Evolutionary conservation across 2,888 invertebrate species (phyloP).

Genomic region (Chrysotoxum bicinctum): DNA sequence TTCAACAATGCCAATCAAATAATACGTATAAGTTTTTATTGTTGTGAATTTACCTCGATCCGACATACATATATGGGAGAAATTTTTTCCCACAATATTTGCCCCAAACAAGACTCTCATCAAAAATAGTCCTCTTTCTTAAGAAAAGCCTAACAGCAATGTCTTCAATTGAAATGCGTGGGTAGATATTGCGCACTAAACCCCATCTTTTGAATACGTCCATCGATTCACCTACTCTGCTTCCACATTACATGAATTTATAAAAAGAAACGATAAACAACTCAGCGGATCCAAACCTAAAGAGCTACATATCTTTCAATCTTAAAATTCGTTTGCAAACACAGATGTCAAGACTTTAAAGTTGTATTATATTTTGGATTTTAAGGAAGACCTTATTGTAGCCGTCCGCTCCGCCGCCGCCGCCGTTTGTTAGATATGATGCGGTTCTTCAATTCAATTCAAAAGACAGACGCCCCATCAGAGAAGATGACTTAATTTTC

Average conservation of each 20-base stretch:
- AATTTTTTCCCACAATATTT: conserved; percentile 4
- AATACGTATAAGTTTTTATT: not conserved
- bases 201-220: conserved; percentile 32
- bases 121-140: not conserved
- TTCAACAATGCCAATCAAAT: not conserved
- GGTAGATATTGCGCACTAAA: conserved; percentile 45
- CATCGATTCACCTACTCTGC: conserved; percentile 53
- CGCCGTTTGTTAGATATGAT: not conserved
- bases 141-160: conserved; percentile 48
- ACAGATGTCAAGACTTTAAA: conserved; percentile 30
- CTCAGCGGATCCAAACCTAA: conserved; percentile 13
- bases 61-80: not conserved
- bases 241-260: not conserved
- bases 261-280: conserved; percentile 2
- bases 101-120: not conserved
- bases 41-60: not conserved
- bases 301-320: conserved; percentile 62
- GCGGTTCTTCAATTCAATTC: conserved; percentile 52
- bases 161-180: conserved; percentile 67
- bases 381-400: not conserved
- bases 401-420: not conserved
- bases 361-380: conserved; percentile 18
- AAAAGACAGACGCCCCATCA: conserved; percentile 63
- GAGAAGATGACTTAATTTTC: conserved; percentile 70
- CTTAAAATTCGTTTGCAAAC: conserved; percentile 36